Evolutionary conservation across 2,113 vertebrate genomes (phyloP).

Genomic region (Struthio camelus): DNA sequence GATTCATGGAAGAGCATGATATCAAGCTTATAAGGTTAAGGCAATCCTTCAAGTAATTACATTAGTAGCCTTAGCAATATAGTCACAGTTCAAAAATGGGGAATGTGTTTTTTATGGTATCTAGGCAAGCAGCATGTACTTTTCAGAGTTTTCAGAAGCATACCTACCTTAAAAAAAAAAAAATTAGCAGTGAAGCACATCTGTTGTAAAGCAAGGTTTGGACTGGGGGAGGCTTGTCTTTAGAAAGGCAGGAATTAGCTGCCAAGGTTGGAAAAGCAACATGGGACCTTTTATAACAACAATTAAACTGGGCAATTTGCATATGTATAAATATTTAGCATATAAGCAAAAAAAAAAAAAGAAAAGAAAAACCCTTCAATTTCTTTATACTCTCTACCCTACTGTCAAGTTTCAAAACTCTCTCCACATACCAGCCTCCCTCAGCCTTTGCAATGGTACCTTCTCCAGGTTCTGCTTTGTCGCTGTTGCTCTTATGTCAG

Average conservation of each 20-base stretch:
- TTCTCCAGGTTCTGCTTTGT: neutral
- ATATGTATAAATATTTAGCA: neutral
- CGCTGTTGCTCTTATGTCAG: neutral
- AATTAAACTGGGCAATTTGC: neutral
- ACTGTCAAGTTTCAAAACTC: neutral
- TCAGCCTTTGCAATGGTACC: neutral
- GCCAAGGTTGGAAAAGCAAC: neutral
- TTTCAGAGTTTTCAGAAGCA: neutral
- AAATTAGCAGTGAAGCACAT: neutral
- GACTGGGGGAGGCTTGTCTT: neutral
- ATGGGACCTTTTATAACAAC: neutral
- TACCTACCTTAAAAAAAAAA: neutral
- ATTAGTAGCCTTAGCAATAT: neutral
- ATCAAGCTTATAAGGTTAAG: neutral
- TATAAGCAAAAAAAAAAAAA: neutral
- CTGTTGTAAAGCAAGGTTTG: neutral
- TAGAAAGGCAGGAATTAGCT: neutral
- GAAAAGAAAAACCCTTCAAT: neutral
- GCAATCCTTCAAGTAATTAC: neutral
- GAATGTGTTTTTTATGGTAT: neutral
- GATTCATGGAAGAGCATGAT: neutral
- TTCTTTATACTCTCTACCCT: neutral
- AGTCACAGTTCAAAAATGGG: neutral
- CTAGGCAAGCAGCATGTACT: accelerated
- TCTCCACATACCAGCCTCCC: neutral